Evolutionary conservation across 2,113 vertebrate species (phyloP).

Genomic region (Aepyceros melampus): DNA sequence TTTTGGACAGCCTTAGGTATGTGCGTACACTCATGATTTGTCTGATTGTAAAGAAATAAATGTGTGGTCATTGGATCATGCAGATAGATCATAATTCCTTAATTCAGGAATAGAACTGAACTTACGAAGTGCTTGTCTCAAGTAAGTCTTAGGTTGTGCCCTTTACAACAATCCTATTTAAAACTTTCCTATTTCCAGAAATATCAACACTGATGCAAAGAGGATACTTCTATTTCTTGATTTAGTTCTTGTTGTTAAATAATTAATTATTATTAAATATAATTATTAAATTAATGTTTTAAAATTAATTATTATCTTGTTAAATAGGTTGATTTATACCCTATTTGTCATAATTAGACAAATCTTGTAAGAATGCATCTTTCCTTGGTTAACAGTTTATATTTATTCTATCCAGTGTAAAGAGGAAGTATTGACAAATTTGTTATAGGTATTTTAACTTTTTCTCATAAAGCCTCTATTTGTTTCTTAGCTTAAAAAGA

Average conservation of each 20-base stretch:
- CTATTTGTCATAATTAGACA: not conserved
- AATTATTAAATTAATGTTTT: not conserved
- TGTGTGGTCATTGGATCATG: not conserved
- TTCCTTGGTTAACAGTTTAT: not conserved
- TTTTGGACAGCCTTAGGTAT: not conserved
- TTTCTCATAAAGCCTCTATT: not conserved
- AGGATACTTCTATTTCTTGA: not conserved
- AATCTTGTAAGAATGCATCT: not conserved
- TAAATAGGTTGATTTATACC: not conserved
- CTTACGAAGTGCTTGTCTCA: not conserved
- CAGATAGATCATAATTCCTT: not conserved
- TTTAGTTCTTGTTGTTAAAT: not conserved
- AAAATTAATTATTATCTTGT: not conserved
- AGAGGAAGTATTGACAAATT: not conserved
- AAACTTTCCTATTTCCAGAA: conserved; percentile 17
- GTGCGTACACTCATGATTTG: not conserved
- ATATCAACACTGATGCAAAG: not conserved
- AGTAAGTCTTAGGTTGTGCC: not conserved
- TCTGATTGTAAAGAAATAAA: not conserved
- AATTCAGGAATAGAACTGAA: not conserved
- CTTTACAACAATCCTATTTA: not conserved
- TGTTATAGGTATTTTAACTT: not conserved
- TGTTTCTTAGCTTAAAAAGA: not conserved
- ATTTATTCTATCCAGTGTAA: not conserved
- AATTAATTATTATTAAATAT: not conserved